These are phyloP conservation scores for Phyllotreta striolata DNA, from an alignment of 2,888 invertebrate species.

Conservation along the genomic window DNA sequence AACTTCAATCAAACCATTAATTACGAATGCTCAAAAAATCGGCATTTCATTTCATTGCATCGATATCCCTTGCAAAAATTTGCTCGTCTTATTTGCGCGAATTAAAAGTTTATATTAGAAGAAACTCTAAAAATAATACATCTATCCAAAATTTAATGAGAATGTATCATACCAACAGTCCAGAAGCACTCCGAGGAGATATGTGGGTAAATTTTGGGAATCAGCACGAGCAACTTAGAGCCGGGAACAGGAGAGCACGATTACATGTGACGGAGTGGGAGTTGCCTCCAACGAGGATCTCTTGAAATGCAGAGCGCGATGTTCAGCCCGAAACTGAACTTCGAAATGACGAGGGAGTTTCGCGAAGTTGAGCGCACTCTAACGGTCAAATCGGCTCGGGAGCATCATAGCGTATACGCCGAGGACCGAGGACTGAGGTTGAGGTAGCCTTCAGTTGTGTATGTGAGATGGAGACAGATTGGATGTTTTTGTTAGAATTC, in stretches of 20 bases:
- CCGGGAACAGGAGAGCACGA: conserved; percentile 1
- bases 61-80: too few species aligned
- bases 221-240: not conserved
- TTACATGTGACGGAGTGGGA: conserved; percentile 21
- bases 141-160: not conserved
- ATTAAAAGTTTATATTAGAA: too few species aligned
- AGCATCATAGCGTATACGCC: conserved; percentile 4
- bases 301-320: conserved; percentile 26
- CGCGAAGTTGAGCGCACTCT: conserved; percentile 33
- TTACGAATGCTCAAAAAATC: not conserved
- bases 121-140: too few species aligned
- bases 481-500: conserved; percentile 13
- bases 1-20: not conserved
- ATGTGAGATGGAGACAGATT: conserved; percentile 29
- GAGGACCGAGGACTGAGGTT: conserved; percentile 11
- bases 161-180: not conserved
- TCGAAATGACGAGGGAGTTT: conserved; percentile 27
- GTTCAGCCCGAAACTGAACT: conserved; percentile 31
- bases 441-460: conserved; percentile 16
- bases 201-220: not conserved
- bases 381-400: conserved; percentile 28
- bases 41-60: too few species aligned
- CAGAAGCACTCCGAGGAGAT: not conserved
- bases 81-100: too few species aligned
- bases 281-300: conserved; percentile 19